phyloP scores from a whole-genome alignment of 2,113 vertebrate genomes.

The Crypturellus undulatus region DNA sequence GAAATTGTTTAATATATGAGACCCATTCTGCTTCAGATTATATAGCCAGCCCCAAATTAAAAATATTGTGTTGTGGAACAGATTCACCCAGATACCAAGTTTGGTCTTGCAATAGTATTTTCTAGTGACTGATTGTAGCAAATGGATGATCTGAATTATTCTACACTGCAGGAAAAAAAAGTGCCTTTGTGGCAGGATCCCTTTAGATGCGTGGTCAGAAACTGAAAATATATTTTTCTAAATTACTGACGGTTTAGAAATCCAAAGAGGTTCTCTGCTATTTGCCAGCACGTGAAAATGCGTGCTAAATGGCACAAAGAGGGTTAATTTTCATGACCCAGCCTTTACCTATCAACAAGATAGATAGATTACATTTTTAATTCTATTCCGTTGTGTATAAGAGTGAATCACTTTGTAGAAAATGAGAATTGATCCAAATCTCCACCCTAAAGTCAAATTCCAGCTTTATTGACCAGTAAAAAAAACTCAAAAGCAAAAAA shows the following conservation, averaged over 20 bases:
- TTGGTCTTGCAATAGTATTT: not conserved
- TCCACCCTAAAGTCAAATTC: constrained; percentile 62
- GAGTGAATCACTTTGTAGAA: constrained; percentile 66
- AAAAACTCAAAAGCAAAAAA: not conserved
- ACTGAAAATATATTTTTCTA: not conserved
- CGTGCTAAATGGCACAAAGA: constrained; percentile 16
- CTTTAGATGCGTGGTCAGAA: not conserved
- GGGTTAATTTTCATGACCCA: constrained; percentile 68
- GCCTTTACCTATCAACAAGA: constrained; percentile 61
- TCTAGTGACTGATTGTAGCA: not conserved
- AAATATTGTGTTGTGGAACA: not conserved
- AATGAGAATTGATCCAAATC: constrained; percentile 74
- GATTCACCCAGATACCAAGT: not conserved
- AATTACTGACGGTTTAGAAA: constrained; percentile 54
- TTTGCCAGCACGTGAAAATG: constrained; percentile 23
- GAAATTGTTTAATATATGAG: not conserved
- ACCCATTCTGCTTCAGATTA: not conserved
- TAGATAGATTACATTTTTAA: constrained; percentile 70
- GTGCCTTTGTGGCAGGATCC: not conserved
- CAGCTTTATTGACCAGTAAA: constrained; percentile 60
- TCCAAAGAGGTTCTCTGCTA: not conserved
- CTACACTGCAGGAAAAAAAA: not conserved
- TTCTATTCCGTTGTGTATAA: constrained; percentile 54
- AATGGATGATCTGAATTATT: not conserved
- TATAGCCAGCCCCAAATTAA: not conserved